Percentiles rank a stretch among this genome's conserved stretches.
Evolutionary conservation across 1,140 invertebrate species (phyloP).

Genomic region (Brachionus rotundiformis): DNA sequence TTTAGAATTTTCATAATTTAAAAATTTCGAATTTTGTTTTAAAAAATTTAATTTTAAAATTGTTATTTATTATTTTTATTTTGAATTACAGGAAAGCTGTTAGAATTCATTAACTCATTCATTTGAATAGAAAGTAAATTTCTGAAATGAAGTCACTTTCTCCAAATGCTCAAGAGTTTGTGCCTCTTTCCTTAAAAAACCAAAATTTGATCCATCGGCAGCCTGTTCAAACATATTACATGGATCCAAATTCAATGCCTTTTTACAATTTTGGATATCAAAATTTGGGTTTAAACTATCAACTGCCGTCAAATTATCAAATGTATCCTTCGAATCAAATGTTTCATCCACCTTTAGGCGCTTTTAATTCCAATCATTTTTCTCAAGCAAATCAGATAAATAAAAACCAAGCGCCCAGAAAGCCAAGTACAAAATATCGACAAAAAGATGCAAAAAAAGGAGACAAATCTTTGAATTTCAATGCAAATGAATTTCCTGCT

Average conservation of each 20-base stretch:
- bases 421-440: neutral
- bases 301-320: neutral
- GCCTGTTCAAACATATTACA: neutral
- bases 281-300: neutral
- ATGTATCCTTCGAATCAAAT: constrained; percentile 1
- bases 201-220: neutral
- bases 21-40: neutral
- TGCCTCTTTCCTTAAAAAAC: neutral
- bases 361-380: neutral
- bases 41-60: neutral
- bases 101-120: neutral
- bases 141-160: constrained; percentile 38
- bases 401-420: neutral
- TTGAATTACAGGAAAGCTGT: neutral
- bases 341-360: neutral
- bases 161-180: constrained; percentile 43
- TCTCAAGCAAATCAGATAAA: neutral
- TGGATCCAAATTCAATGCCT: neutral
- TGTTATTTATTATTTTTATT: neutral
- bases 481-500: neutral
- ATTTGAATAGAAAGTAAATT: neutral
- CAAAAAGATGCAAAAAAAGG: neutral
- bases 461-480: neutral
- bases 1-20: neutral
- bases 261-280: neutral